These are phyloP conservation scores for Acromyrmex charruanus DNA, from an alignment of 1,140 invertebrate species.

Conservation along the genomic window DNA sequence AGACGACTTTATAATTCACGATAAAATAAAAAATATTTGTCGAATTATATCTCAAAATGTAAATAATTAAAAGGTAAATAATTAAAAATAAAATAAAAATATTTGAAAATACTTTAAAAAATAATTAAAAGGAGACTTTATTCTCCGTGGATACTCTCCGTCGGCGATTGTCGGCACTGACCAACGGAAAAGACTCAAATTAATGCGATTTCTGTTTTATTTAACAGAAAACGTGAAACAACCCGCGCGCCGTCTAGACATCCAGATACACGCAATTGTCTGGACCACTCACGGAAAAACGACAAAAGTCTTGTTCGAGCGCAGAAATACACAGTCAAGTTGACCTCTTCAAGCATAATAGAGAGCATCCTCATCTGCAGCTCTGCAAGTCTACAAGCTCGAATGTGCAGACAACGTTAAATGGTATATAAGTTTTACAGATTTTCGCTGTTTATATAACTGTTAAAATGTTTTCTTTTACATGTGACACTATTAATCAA, in stretches of 20 bases:
- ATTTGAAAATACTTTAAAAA: background rate
- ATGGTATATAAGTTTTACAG: background rate
- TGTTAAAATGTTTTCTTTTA: background rate
- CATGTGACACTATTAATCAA: background rate
- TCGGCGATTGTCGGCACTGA: constrained; percentile 8
- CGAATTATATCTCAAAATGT: background rate
- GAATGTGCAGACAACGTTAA: background rate
- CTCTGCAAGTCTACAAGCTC: constrained; percentile 11
- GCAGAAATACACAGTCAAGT: constrained; percentile 63
- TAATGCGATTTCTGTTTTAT: constrained; percentile 45
- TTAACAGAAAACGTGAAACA: constrained; percentile 72
- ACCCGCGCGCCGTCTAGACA: constrained; percentile 80
- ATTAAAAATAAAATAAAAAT: background rate
- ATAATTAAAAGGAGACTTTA: background rate
- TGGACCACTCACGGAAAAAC: constrained; percentile 77
- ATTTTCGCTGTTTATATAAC: background rate
- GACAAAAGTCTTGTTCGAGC: constrained; percentile 68
- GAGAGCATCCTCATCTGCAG: constrained; percentile 16
- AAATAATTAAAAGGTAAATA: too few species aligned
- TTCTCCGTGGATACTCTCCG: background rate
- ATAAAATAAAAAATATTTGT: background rate
- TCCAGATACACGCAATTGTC: constrained; percentile 82
- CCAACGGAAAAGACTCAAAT: constrained; percentile 26
- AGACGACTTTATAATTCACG: background rate
- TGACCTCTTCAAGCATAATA: constrained; percentile 65